A percentile compares a stretch with the other conserved stretches of the same genome.
These are phyloP conservation scores for Anoplius nigerrimus DNA, from an alignment of 2,888 invertebrate species.

Conservation along the genomic window DNA sequence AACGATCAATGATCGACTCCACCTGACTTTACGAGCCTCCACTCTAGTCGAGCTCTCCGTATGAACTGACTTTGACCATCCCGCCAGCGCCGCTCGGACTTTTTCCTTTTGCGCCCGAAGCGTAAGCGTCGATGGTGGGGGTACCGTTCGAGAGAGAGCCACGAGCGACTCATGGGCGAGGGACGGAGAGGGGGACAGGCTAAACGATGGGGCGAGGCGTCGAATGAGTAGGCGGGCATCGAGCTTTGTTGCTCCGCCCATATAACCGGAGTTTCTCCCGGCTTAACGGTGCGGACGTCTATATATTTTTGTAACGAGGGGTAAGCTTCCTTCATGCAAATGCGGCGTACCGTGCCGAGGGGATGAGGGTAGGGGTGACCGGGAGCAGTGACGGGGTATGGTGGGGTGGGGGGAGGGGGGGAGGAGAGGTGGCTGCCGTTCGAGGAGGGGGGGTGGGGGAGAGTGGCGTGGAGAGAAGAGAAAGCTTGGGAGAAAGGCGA, in stretches of 20 bases:
- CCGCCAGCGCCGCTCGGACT: conserved; percentile 56
- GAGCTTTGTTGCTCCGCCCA: conserved; percentile 38
- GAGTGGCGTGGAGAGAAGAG: conserved; percentile 9
- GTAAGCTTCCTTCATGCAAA: conserved; percentile 58
- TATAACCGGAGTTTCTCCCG: conserved; percentile 18
- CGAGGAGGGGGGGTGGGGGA: neutral
- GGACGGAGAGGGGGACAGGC: conserved; percentile 36
- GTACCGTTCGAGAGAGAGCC: conserved; percentile 4
- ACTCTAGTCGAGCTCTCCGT: conserved; percentile 70
- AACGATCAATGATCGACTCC: conserved; percentile 1
- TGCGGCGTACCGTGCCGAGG: conserved; percentile 24
- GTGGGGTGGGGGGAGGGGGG: neutral
- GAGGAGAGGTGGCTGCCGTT: neutral
- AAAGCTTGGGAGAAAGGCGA: conserved; percentile 17
- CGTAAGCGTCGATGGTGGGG: neutral
- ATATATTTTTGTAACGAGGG: conserved; percentile 56
- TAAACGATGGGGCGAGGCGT: conserved; percentile 47
- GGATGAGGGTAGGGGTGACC: neutral
- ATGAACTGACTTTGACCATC: conserved; percentile 69
- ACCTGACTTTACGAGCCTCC: conserved; percentile 50
- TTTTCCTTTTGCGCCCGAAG: conserved; percentile 63
- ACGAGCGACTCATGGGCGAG: conserved; percentile 17
- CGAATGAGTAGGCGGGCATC: conserved; percentile 33
- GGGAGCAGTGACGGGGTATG: conserved; percentile 4
- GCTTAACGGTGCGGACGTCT: conserved; percentile 26